Evolutionary conservation across 2,888 invertebrate species (phyloP).

Genomic region (Conomelus anceps): DNA sequence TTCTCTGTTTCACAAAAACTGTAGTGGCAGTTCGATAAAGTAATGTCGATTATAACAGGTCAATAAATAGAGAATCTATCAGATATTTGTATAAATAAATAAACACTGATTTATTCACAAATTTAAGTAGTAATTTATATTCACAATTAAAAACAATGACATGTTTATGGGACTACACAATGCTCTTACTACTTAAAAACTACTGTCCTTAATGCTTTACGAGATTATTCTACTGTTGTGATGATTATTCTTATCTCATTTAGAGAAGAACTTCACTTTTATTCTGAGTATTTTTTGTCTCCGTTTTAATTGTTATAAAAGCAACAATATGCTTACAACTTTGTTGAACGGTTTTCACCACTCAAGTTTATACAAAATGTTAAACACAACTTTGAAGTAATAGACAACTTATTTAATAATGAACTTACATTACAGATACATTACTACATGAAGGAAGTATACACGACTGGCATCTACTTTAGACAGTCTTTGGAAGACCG

Average conservation of each 20-base stretch:
- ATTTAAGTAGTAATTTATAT: conserved; percentile 33
- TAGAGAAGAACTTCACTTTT: background rate
- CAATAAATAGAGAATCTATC: too few relatives aligned
- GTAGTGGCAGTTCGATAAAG: too few relatives aligned
- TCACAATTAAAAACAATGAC: conserved; percentile 35
- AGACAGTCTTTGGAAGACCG: background rate
- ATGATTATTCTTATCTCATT: background rate
- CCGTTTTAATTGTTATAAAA: background rate
- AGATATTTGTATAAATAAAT: too few relatives aligned
- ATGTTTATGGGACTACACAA: conserved; percentile 29
- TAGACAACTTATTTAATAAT: background rate
- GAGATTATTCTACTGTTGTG: background rate
- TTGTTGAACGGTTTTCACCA: background rate
- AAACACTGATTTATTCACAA: conserved; percentile 29
- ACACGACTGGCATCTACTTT: background rate
- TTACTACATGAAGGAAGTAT: background rate
- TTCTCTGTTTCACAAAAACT: too few relatives aligned
- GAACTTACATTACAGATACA: background rate
- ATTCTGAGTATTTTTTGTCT: background rate
- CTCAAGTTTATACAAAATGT: background rate
- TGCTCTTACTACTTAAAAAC: conserved; percentile 27
- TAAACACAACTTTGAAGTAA: background rate
- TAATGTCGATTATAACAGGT: too few relatives aligned
- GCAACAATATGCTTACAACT: background rate
- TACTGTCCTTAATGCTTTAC: conserved; percentile 11